Base-by-base conservation (phyloP, 2,888 invertebrate species). In the Strigamia transsilvanica region DNA sequence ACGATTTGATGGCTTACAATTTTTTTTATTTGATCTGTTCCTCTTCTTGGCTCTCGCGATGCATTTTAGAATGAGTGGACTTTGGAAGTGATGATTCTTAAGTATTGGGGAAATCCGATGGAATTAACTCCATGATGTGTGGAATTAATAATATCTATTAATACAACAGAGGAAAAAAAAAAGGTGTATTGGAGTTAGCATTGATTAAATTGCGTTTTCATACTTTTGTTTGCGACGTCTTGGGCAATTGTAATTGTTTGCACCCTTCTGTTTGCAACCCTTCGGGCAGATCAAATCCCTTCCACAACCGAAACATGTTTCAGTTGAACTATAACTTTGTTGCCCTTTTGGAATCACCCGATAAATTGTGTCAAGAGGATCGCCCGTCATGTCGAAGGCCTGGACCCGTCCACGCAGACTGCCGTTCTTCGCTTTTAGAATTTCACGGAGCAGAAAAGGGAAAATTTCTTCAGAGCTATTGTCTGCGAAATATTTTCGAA, bases 381-480 rank as follows among this genome's bases (percentile, higher is more conserved):
- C 73, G 32, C 73, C 73, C 10, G 73, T 73, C 12, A 27, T 73
- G 32, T 73, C 73, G 10, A 73, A 32, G 73, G 32, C 32, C 23
- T 73, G 73, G 7, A 73, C 73, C 12, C 73, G 73, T 73, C 73
- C 73, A 5, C 12, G 27, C 12, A 73, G 32, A 23, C 0, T 9
- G 6, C 73, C 73, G 32, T 2, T 15, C n/a, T 32, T 73, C 1
- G 73, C 23, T 73, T 73, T 73, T 3, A 73, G 23, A 10, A 73
- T n/a, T 73, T 73, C 73, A n/a, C 23, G 73, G 1, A 73, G 32
- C 10, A 73, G 12, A 27, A 73, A 73, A 1, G 73, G 73, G 4
- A 73, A 73, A 73, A 73, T 73, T 27, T 73, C 73, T 13, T 73
- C 73, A n/a, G 32, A 32, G 73, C 7, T 73, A 32, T 73, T 9